phyloP scores from a whole-genome alignment of 92 coral and sea anemone species.

The Pocillopora grandis region DNA sequence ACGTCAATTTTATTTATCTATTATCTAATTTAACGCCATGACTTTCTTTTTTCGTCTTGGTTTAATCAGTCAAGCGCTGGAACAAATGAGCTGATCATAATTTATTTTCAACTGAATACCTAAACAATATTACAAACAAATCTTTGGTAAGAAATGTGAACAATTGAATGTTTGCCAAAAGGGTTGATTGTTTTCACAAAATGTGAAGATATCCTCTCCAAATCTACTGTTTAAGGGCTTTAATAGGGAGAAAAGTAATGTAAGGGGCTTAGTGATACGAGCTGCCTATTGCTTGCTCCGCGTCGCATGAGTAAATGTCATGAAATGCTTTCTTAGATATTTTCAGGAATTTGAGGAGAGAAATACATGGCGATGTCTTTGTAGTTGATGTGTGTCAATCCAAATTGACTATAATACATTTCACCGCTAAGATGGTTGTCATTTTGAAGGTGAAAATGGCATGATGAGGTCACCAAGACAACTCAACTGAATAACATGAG shows the following conservation, averaged over 20 bases:
- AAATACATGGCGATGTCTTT: no score
- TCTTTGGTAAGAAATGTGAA: slow-evolving; percentile 4
- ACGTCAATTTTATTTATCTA: no score
- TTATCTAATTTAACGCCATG: no score
- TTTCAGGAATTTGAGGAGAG: no score
- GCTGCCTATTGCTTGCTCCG: not conserved
- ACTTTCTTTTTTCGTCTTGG: no score
- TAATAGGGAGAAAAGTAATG: not conserved
- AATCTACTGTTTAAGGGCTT: slow-evolving; percentile 14
- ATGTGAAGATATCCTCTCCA: not conserved
- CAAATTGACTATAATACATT: no score
- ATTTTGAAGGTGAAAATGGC: slow-evolving; percentile 15
- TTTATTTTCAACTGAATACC: not conserved
- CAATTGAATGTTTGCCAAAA: slow-evolving; percentile 23
- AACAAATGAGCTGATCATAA: no score
- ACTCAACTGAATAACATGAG: not conserved
- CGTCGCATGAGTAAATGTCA: not conserved
- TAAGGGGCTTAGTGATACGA: not conserved
- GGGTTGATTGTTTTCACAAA: slow-evolving; percentile 2
- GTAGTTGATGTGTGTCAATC: no score
- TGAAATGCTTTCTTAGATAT: no score
- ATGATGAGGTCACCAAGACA: slow-evolving; percentile 10
- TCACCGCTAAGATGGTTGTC: slow-evolving; percentile 27
- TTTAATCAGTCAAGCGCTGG: no score
- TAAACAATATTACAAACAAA: not conserved